These are phyloP conservation scores for Sipha flava DNA, from an alignment of 1,140 invertebrate genomes.

Conservation along the genomic window DNA sequence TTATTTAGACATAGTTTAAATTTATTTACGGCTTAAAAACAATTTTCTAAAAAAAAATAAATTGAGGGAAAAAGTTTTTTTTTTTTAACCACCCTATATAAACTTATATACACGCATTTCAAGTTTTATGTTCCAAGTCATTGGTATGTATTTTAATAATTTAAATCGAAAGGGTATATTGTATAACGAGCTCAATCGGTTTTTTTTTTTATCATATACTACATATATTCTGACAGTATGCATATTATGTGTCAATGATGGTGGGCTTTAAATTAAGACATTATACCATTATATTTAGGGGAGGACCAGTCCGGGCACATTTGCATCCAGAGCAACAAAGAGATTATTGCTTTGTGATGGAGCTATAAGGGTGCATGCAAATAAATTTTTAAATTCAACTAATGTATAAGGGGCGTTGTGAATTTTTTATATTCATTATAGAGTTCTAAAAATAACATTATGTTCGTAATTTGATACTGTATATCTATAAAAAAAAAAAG, in stretches of 20 bases:
- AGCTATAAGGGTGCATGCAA: conserved; percentile 20
- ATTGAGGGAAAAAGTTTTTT: no score
- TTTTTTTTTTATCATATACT: conserved; percentile 28
- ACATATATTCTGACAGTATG: conserved; percentile 18
- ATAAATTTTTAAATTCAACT: conserved; percentile 32
- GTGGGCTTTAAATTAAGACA: conserved; percentile 27
- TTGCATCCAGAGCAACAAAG: conserved; percentile 30
- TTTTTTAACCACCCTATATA: no score
- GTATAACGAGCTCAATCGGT: conserved; percentile 6
- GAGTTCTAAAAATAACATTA: conserved; percentile 14
- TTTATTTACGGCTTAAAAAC: no score
- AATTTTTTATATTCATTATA: conserved; percentile 15
- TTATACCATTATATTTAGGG: conserved; percentile 16
- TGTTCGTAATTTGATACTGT: conserved; percentile 24
- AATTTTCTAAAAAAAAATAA: no score
- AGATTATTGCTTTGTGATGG: conserved; percentile 25
- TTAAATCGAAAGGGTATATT: background rate
- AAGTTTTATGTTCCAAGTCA: background rate
- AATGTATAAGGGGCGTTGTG: conserved; percentile 24
- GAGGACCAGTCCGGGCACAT: conserved; percentile 10
- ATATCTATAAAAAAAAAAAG: background rate
- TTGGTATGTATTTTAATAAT: background rate
- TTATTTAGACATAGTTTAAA: no score
- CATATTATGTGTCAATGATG: conserved; percentile 27
- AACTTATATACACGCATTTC: no score